Percentiles rank a stretch among this genome's conserved stretches.
These are phyloP conservation scores for Drosophila funebris DNA, from an alignment of 1,140 invertebrate genomes.

Conservation along the genomic window DNA sequence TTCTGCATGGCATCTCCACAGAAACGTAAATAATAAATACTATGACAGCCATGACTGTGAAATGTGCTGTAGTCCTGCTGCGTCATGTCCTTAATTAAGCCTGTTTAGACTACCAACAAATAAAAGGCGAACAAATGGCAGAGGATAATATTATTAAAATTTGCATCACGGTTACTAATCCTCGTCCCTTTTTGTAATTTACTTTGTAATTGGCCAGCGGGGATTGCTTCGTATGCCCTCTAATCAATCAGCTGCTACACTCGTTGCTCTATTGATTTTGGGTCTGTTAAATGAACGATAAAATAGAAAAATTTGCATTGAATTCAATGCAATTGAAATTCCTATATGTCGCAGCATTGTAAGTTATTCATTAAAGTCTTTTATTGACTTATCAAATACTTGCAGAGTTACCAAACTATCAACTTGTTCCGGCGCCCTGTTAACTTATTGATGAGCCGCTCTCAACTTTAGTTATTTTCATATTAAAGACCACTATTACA, in stretches of 20 bases:
- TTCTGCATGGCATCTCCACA: background rate
- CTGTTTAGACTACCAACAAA: conserved; percentile 32
- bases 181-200: background rate
- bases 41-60: conserved; percentile 28
- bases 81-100: conserved; percentile 58
- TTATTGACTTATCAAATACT: no score
- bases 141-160: no score
- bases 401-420: no score
- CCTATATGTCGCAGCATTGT: background rate
- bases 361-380: background rate
- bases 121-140: background rate
- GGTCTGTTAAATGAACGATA: background rate
- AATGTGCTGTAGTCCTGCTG: conserved; percentile 29
- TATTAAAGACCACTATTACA: no score
- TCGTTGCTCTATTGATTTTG: conserved; percentile 9
- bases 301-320: background rate
- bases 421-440: no score
- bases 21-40: conserved; percentile 55
- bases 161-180: background rate
- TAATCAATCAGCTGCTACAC: background rate
- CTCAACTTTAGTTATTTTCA: background rate
- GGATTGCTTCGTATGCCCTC: background rate
- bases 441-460: background rate
- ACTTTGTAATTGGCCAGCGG: background rate
- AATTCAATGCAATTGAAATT: background rate